Evolutionary conservation across 2,113 vertebrate genomes (phyloP), one percentile per base, ranked within the genome.

Genomic region (Corvus moneduloides): DNA sequence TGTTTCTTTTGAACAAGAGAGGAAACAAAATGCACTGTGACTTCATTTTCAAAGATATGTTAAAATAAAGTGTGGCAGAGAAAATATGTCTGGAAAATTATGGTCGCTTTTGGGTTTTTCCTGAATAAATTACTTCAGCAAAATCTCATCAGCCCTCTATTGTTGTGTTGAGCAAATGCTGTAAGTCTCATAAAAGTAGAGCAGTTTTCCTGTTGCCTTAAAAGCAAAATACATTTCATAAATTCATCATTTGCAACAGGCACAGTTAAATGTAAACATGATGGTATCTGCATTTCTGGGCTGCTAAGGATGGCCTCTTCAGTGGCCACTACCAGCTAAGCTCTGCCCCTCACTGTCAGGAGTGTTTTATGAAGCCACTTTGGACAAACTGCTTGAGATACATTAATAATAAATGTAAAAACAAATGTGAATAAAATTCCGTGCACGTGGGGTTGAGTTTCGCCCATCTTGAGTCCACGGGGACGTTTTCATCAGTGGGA

Each of bases 1-100:
- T 92, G 87, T 91, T 93, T 80, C 59, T 84, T 95, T 95, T 84
- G 89, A 86, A 95, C 63, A 92, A n/a, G 69, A 90, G 43, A 82
- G 78, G 75, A 88, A 96, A 73, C 27, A 92, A 88, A 97, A 94
- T 82, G 78, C 68, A 89, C 68, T 89, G 23, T 51, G 51, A 59
- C 76, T 92, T 80, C 64, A 46, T 75, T 95, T 69, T 32, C 61
- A 95, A 68, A 85, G 83, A 89, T 30, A 61, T 1, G 3, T 27
- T 80, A 88, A 61, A 77, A 93, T 72, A 61, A 61, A 88, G 48
- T 4, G 4, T 66, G 49, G 66, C 78, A 90, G 77, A 86, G 75
- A 84, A 97, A 94, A 82, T 69, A 61, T 20, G 9, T 39, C 71
- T 66, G 58, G 68, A 33, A 81, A 91, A 51, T 59, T 33, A 41